Evolutionary conservation across 2,797 vertebrate genomes (phyloP), one percentile per base, ranked within the genome.

Genomic region (Aplochiton taeniatus): DNA sequence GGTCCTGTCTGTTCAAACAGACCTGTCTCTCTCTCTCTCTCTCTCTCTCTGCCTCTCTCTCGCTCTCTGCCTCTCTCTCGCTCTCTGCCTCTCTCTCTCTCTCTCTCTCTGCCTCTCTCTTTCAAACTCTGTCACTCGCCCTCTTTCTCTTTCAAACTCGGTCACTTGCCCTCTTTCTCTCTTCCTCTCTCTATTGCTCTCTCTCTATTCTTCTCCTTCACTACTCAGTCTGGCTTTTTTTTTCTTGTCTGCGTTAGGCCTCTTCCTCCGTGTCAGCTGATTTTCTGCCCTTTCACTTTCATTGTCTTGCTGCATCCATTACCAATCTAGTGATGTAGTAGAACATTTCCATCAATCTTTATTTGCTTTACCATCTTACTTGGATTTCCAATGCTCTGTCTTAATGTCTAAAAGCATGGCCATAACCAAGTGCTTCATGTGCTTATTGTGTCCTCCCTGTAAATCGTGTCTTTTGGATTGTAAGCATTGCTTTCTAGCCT

Each of bases 11-110:
- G 63, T 74, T 71, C 75, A 65, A 63, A 68, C 64, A 64, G 62
- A 82, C 82, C 75, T 75, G 72, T 78, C 75, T 74, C 75, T 83
- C 72, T 66, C 51, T 69, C 46, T 61, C 20, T 17, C 66, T 48
- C 46, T 1, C 17, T 46, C 42, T 54, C 56, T 58, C 46, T 47
- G 69, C 69, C 11, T 54, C 54, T 62, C 48, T 63, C 57, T 41
- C 56, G 56, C 51, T 51, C 14, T 50, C 20, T 16, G 16, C 12
- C 45, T 51, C 20, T 63, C 71, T 69, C 68, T 53, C 58, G 58
- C 49, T 46, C 17, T 51, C 58, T n/a, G 54, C 53, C 63, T 20
- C 47, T 63, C 57, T 57, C 62, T 65, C 69, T 60, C 46, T 51
- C 46, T 50, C 58, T 16, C 59, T 8, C 42, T 19, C 46, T 61